A percentile compares a stretch with the other conserved stretches of the same genome.
Conservation (phyloP, 2,113 vertebrate species). For the Calidris pygmaea region DNA sequence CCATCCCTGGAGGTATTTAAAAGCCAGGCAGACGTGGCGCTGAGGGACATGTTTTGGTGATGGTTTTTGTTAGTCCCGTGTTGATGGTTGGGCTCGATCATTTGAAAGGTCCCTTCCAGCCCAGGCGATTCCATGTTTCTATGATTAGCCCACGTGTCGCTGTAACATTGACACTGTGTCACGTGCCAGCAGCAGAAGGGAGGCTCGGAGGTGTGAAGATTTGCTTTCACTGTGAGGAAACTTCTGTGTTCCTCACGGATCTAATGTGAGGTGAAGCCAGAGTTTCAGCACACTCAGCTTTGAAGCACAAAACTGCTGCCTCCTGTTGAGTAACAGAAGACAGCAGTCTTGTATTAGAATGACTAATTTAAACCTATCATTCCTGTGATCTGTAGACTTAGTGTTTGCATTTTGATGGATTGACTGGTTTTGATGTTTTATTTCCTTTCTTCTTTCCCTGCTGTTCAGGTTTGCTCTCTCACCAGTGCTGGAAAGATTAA, state of each 20-base stretch:
- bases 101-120: no score
- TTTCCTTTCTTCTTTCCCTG: neutral
- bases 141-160: neutral
- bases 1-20: no score
- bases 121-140: no score
- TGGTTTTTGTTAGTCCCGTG: no score
- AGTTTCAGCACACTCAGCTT: neutral
- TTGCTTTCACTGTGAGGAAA: neutral
- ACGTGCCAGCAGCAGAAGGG: rapidly evolving
- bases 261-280: neutral
- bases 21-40: no score
- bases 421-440: neutral
- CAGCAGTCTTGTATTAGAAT: rapidly evolving
- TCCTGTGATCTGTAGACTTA: neutral
- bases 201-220: neutral
- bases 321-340: neutral
- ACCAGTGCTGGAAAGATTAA: slow-evolving; percentile 67
- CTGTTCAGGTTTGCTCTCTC: slow-evolving; percentile 30
- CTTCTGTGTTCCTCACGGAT: neutral
- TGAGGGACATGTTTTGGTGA: no score
- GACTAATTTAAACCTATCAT: neutral
- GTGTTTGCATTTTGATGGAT: neutral
- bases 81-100: no score
- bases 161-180: neutral
- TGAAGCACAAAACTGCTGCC: neutral